Conservation (phyloP, 2,797 vertebrate species). For the Synanceia verrucosa region DNA sequence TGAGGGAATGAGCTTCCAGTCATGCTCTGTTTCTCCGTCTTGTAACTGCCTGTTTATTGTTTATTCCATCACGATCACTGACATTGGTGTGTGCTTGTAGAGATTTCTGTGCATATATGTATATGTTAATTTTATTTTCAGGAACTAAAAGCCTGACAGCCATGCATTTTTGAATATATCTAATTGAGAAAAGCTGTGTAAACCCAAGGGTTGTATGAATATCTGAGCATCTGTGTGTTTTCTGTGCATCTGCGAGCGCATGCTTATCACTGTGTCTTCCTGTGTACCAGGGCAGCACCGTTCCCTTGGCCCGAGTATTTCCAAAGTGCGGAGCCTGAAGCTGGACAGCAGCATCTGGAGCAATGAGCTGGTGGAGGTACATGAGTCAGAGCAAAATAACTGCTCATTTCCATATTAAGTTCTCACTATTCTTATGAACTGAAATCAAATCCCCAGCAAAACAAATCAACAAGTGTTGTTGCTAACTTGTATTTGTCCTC, state of each 20-base stretch:
- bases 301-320: constrained; percentile 90
- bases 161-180: not conserved
- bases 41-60: constrained; percentile 62
- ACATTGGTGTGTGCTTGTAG: constrained; percentile 23
- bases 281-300: constrained; percentile 90
- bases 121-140: constrained; percentile 7
- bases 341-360: constrained; percentile 96
- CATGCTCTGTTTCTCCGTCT: constrained; percentile 66
- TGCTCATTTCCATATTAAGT: too few relatives aligned
- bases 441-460: not conserved
- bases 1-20: constrained; percentile 69
- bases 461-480: not conserved
- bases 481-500: not conserved
- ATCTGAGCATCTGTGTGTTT: not conserved
- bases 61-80: constrained; percentile 45
- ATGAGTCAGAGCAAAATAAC: not conserved
- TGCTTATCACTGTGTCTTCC: constrained; percentile 9
- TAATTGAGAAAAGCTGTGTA: not conserved
- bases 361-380: constrained; percentile 96
- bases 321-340: constrained; percentile 94
- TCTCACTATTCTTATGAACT: not conserved
- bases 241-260: not conserved
- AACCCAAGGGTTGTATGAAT: not conserved
- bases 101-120: constrained; percentile 28
- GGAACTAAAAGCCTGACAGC: constrained; percentile 10